Conservation (phyloP, 1,140 invertebrate genomes). For the Apis mellifera region DNA sequence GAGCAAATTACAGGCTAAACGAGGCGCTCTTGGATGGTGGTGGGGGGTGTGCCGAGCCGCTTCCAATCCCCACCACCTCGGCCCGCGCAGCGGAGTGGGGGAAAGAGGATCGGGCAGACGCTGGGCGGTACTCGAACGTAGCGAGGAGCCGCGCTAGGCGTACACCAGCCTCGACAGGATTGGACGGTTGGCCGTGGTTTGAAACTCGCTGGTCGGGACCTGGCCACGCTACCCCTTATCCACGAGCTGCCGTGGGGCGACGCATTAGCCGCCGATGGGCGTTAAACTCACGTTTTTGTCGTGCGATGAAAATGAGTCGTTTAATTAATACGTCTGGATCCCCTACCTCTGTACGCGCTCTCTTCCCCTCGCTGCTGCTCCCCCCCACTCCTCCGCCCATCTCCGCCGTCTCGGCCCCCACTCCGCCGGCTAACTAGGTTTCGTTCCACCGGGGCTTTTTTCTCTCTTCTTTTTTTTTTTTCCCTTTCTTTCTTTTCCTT, state of each 20-base stretch:
- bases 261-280: constrained; percentile 78
- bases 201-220: constrained; percentile 8
- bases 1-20: constrained; percentile 81
- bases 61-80: constrained; percentile 45
- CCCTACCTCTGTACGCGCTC: constrained; percentile 1
- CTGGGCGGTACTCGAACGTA: constrained; percentile 44
- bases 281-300: constrained; percentile 80
- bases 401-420: background rate
- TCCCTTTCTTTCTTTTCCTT: background rate
- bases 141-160: constrained; percentile 40
- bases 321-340: constrained; percentile 81
- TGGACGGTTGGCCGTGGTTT: constrained; percentile 27
- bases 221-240: constrained; percentile 15
- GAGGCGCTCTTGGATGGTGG: constrained; percentile 61
- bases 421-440: background rate
- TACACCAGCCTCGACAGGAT: constrained; percentile 27
- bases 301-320: constrained; percentile 80
- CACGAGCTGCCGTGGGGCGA: constrained; percentile 63
- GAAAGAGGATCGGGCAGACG: constrained; percentile 23
- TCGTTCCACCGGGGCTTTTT: background rate
- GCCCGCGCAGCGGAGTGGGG: background rate
- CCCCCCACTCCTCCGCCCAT: background rate
- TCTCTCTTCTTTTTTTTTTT: background rate
- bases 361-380: background rate
- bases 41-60: constrained; percentile 52